Conservation (phyloP, 2,888 invertebrate species). For the Diplazon laetatorius region DNA sequence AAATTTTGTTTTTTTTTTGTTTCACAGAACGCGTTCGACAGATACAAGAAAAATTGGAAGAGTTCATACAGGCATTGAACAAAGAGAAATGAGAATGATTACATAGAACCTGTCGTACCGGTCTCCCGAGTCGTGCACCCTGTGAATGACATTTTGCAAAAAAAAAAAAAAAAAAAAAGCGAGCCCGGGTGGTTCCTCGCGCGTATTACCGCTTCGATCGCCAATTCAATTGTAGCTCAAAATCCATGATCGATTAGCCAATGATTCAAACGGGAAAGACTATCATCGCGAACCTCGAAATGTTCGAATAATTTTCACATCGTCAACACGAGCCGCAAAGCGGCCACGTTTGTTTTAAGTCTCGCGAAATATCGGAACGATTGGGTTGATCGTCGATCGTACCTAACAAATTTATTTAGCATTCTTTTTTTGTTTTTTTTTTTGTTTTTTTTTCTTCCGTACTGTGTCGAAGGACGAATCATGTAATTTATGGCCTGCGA, state of each 20-base stretch:
- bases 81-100: conserved; percentile 92
- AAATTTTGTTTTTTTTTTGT: conserved; percentile 64
- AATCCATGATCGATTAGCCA: conserved; percentile 21
- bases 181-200: conserved; percentile 40
- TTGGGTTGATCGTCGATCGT: neutral
- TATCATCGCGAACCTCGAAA: neutral
- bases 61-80: conserved; percentile 98
- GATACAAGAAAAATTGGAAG: conserved; percentile 99
- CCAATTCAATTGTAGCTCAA: conserved; percentile 10
- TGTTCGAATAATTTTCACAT: conserved; percentile 4
- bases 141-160: conserved; percentile 17
- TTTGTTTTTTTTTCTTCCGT: conserved; percentile 33
- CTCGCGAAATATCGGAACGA: conserved; percentile 11
- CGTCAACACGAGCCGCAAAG: neutral
- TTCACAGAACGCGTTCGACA: conserved; percentile 95
- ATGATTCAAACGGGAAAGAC: neutral
- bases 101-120: neutral
- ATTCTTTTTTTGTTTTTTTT: neutral
- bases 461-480: conserved; percentile 5
- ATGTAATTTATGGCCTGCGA: conserved; percentile 10
- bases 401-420: conserved; percentile 19
- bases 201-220: conserved; percentile 8
- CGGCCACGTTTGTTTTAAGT: conserved; percentile 1
- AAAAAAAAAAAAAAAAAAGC: neutral
- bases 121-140: conserved; percentile 17